Evolutionary conservation across 2,888 invertebrate species (phyloP), one percentile per base, ranked within the genome.

Genomic region (Pseudolycoriella hygida): DNA sequence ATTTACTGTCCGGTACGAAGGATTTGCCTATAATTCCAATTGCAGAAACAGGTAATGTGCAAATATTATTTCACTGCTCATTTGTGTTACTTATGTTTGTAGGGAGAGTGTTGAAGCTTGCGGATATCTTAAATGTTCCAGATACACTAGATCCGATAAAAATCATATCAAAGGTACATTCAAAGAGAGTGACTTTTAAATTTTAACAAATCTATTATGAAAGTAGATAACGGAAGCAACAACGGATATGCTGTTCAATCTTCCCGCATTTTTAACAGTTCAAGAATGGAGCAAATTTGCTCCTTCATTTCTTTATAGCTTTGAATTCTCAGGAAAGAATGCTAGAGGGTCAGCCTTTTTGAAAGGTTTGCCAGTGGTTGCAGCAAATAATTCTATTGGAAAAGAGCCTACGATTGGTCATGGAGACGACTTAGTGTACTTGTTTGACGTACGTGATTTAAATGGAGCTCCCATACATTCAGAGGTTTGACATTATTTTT

Each of bases 201-300:
- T 8, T 6, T 25, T 6, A 25, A 25, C 8, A 15, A 17, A 10
- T 17, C 5, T 39, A 4, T 17, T 17, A 39, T 17, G 8, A 3
- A 6, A 17, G n/a, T 34, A 58, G 58, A 46, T 65, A 3, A 55
- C 60, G 2, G 61, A 64, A 43, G 54, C 60, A 11, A 64, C 64
- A 71, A 81, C 75, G 18, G 84, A 85, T 57, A 80, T 80, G 1
- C 58, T 85, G 15, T 85, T 83, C 56, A 84, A 83, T 57, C 71
- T 80, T 44, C 85, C 85, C 2, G 81, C 81, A 1, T 80, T 77
- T 56, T 63, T 81, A 42, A 79, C 77, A 4, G 77, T 76, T 0
- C 68, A 76, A 50, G 67, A 74, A n/a, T 85, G 85, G 85, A 74
- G 76, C 48, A 61, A 67, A 41, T 64, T 68, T 1, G 72, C 75